Percentiles rank a stretch among this genome's conserved stretches.
phyloP scores from a whole-genome alignment of 2,113 vertebrate species.

The Dasyornis broadbenti region DNA sequence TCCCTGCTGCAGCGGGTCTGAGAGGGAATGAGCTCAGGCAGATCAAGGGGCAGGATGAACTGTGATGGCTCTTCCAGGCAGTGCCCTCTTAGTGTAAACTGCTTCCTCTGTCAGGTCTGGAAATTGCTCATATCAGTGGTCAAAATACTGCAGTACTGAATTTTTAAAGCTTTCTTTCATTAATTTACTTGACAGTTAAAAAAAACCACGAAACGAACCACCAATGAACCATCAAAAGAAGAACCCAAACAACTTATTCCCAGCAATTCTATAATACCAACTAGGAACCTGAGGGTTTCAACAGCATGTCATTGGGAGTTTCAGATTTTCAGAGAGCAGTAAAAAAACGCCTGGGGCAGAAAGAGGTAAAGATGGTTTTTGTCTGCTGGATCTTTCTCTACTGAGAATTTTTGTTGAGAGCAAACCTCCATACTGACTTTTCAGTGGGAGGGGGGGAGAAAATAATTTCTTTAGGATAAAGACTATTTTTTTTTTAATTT shows the following conservation, averaged over 20 bases:
- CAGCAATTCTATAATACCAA: neutral
- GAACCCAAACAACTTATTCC: neutral
- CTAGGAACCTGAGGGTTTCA: neutral
- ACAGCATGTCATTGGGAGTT: neutral
- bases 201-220: too few species aligned
- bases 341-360: neutral
- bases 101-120: neutral
- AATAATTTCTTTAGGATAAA: neutral
- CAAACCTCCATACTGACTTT: neutral
- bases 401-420: neutral
- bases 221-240: accelerated
- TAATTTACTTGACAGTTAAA: neutral
- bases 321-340: neutral
- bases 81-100: neutral
- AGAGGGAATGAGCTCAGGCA: neutral
- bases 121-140: neutral
- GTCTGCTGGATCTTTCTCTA: neutral
- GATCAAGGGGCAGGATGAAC: neutral
- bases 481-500: neutral
- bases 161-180: neutral
- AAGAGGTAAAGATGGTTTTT: neutral
- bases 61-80: accelerated
- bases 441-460: accelerated
- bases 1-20: neutral
- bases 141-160: neutral